Percentiles rank a stretch among this genome's conserved stretches.
Evolutionary conservation across 2,113 vertebrate species (phyloP).

Genomic region (Daboia siamensis): DNA sequence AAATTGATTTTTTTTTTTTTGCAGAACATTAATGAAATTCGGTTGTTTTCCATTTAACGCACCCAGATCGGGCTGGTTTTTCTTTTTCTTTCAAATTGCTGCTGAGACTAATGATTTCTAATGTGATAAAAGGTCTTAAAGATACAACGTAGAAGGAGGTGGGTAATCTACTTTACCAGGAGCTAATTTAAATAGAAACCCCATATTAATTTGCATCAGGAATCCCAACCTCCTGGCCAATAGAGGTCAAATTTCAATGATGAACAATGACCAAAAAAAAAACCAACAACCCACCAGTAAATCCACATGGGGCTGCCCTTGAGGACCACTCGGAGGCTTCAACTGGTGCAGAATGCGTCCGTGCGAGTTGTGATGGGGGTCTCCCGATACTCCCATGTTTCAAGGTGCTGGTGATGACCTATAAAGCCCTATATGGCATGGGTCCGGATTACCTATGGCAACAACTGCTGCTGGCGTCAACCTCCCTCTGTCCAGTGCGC

Average conservation of each 20-base stretch:
- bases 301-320: too few species aligned
- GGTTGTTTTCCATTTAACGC: neutral
- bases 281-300: neutral
- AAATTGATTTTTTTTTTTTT: neutral
- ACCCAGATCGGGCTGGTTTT: neutral
- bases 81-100: constrained; percentile 20
- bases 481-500: too few species aligned
- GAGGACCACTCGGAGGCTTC: too few species aligned
- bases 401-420: too few species aligned
- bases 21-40: neutral
- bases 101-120: constrained; percentile 34
- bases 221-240: constrained; percentile 36
- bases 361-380: too few species aligned
- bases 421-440: too few species aligned
- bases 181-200: constrained; percentile 40
- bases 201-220: constrained; percentile 16
- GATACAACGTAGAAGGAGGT: constrained; percentile 15
- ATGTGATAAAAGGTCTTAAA: constrained; percentile 33
- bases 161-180: constrained; percentile 38
- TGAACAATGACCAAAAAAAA: neutral
- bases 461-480: too few species aligned
- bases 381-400: too few species aligned
- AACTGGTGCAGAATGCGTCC: too few species aligned
- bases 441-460: too few species aligned
- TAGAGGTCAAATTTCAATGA: constrained; percentile 35